These are phyloP conservation scores for Clarias fuscus DNA, from an alignment of 2,797 vertebrate genomes.

Conservation along the genomic window DNA sequence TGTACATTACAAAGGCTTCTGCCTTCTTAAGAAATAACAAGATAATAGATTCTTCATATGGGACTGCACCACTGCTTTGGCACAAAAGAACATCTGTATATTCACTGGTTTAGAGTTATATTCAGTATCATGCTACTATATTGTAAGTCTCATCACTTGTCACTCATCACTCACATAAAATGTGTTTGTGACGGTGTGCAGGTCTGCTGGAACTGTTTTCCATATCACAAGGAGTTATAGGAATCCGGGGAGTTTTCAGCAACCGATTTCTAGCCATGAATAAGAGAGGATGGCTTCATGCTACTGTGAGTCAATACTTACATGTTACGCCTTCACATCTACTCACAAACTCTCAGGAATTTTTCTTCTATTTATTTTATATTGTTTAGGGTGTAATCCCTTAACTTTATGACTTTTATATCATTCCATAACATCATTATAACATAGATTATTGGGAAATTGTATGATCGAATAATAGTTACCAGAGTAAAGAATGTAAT, in stretches of 20 bases:
- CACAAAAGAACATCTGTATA: conserved; percentile 10
- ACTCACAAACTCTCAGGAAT: not conserved
- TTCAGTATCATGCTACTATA: conserved; percentile 1
- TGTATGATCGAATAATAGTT: not conserved
- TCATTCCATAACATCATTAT: not conserved
- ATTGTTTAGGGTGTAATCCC: not conserved
- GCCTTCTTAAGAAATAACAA: conserved; percentile 15
- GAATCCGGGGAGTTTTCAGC: conserved; percentile 96
- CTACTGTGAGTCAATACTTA: conserved; percentile 82
- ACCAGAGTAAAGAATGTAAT: not conserved
- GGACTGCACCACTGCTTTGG: not conserved
- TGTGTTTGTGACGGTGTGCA: conserved; percentile 58
- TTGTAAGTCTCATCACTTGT: conserved; percentile 4
- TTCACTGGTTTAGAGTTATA: conserved; percentile 13
- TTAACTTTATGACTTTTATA: not conserved
- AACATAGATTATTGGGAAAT: not conserved
- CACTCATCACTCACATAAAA: conserved; percentile 10
- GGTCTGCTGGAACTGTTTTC: conserved; percentile 99
- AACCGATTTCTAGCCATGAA: conserved; percentile 99
- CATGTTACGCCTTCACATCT: conserved; percentile 8
- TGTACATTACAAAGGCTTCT: conserved; percentile 5
- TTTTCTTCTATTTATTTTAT: not conserved
- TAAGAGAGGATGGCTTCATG: conserved; percentile 94
- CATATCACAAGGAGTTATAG: conserved; percentile 95
- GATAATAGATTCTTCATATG: conserved; percentile 18